Evolutionary conservation across 2,888 invertebrate species (phyloP), one percentile per base, ranked within the genome.

Genomic region (Hermodice carunculata): DNA sequence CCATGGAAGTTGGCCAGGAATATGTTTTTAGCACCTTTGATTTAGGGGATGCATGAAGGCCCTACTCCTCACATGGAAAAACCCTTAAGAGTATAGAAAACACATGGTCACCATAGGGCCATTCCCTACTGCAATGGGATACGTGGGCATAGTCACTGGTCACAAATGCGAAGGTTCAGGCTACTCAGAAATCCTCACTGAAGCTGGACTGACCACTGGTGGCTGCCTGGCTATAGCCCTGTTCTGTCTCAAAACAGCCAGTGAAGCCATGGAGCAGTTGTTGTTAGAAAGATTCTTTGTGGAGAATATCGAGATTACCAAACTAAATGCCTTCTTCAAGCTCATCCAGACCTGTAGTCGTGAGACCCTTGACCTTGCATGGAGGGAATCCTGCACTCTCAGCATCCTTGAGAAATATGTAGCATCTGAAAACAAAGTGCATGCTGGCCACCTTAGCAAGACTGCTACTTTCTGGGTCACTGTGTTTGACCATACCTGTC

Each of bases 51-150:
- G 42, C 28, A 64, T 64, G 64, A 64, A 64, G 28, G 64, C 64
- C 14, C 61, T 61, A 26, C 64, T 52, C 8, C 6, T 64, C 19
- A 63, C 53, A 34, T 64, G 64, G 64, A 17, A 26, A 37, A 51
- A 8, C 5, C 58, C 64, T 8, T 19, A 64, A 11, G 31, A 63
- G 19, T 64, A 28, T 37, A 17, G 24, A n/a, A 42, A 52, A n/a
- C 64, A 64, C 43, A 29, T 48, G 14, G 24, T 64, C 17, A 24
- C 31, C 3, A 37, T 53, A 28, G 64, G 58, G 29, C 52, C 61
- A 5, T 64, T 64, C 32, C 64, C 63, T 26, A 64, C 59, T 5
- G 17, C 52, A 24, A 64, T 64, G 64, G 64, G 64, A 42, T 62
- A 64, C 28, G 64, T 64, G 8, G 51, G 51, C 14, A 64, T 64